Evolutionary conservation across 1,140 invertebrate genomes (phyloP), one percentile per base, ranked within the genome.

Genomic region (Yoshiicerus persimilis): DNA sequence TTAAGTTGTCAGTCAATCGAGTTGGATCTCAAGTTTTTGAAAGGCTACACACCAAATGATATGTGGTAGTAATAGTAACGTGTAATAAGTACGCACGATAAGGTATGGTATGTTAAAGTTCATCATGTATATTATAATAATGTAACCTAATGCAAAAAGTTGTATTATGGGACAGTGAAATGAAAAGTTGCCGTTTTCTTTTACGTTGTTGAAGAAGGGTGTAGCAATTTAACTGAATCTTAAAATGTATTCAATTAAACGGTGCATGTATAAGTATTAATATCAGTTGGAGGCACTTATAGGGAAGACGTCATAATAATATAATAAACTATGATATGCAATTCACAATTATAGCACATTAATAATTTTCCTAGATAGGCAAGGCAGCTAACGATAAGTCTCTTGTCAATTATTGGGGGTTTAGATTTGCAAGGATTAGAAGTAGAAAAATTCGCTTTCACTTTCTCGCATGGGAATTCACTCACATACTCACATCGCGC

Each of bases 381-480:
- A 56, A 56, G 20, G 13, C 47, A 56, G n/a, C 47, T 56, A 56
- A n/a, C 47, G 47, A 56, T 56, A 56, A 56, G 47, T 56, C 47
- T n/a, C 47, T 56, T 56, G 47, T 56, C 47, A 56, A 66, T 66
- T 66, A 66, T 66, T 25, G 27, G 27, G 64, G 27, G 64, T 66
- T 66, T 66, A 66, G 70, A 77, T 77, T 77, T 77, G 32, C 27
- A 77, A 77, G 70, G 70, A 30, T 77, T 77, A 66, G 64, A 56
- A 56, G 20, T 66, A 30, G 30, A 77, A 77, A 77, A 34, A 77
- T 77, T 25, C 70, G 70, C 70, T 77, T 77, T 77, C 70, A 77
- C 70, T 77, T 77, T 77, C 70, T 77, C 27, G 70, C 70, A 77
- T 77, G 70, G 20, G 70, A 77, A 77, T 77, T 77, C 70, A 77